Evolutionary conservation across 2,113 vertebrate genomes (phyloP).

Genomic region (Chascanopsetta lugubris): DNA sequence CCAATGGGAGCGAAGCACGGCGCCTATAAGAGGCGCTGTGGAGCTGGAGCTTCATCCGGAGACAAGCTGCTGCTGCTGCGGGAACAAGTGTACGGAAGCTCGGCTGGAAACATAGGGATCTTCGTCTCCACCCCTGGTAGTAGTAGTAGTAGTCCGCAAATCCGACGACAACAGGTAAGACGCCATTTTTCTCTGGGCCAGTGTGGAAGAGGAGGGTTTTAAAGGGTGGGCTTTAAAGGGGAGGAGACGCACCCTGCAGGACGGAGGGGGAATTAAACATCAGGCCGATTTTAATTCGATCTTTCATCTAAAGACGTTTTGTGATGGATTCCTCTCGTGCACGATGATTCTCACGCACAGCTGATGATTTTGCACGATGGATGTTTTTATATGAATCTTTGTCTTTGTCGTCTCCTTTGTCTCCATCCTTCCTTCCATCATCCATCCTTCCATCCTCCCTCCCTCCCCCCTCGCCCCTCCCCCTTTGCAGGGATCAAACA

Average conservation of each 20-base stretch:
- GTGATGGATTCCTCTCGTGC: too few species aligned
- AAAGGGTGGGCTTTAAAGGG: not conserved
- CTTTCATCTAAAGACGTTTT: too few species aligned
- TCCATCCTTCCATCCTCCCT: not conserved
- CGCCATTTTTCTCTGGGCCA: too few species aligned
- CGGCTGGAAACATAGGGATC: slow-evolving; percentile 72
- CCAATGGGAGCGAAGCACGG: slow-evolving; percentile 82
- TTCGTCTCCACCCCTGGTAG: slow-evolving; percentile 71
- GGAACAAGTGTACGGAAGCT: slow-evolving; percentile 27
- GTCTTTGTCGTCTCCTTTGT: not conserved
- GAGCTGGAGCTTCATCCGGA: slow-evolving; percentile 42
- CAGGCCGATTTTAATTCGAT: too few species aligned
- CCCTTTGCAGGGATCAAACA: slow-evolving; percentile 77
- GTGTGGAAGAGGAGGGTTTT: too few species aligned
- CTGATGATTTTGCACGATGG: too few species aligned
- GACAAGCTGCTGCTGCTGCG: slow-evolving; percentile 14
- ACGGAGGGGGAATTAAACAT: not conserved
- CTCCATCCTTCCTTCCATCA: not conserved
- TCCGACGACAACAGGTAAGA: slow-evolving; percentile 73
- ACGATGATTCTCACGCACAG: too few species aligned
- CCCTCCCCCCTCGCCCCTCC: slow-evolving; percentile 22
- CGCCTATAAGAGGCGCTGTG: slow-evolving; percentile 81
- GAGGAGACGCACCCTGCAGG: too few species aligned
- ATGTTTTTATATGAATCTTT: not conserved
- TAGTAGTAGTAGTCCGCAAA: slow-evolving; percentile 52